Evolutionary conservation across 2,888 invertebrate genomes (phyloP).

Genomic region (Nemapogon koenigi): DNA sequence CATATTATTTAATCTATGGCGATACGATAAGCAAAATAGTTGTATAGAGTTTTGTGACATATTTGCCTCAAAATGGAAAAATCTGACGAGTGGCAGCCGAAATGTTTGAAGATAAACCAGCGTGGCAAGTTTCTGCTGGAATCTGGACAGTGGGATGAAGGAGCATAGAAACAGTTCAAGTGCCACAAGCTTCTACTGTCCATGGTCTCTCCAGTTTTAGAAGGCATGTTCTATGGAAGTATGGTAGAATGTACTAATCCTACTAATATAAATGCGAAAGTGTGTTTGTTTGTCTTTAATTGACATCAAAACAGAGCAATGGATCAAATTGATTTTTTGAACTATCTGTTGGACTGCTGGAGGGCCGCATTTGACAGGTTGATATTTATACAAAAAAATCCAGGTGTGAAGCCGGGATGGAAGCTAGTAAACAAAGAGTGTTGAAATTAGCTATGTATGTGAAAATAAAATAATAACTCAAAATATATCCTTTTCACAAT

Average conservation of each 20-base stretch:
- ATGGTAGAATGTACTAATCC: constrained; percentile 81
- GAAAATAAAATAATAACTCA: no score
- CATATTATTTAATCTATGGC: no score
- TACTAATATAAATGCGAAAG: constrained; percentile 84
- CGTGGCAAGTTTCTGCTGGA: constrained; percentile 78
- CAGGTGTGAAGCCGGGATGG: no score
- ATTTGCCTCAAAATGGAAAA: no score
- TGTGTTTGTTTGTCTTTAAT: constrained; percentile 83
- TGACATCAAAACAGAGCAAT: constrained; percentile 84
- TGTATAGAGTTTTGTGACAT: no score
- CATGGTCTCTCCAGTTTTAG: constrained; percentile 88
- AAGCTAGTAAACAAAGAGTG: no score
- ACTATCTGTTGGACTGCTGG: no score
- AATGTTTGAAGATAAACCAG: constrained; percentile 73
- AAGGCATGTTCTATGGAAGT: constrained; percentile 87
- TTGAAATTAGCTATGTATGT: no score
- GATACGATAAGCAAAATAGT: no score
- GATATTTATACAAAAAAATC: no score
- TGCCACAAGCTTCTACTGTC: constrained; percentile 84
- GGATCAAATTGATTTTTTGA: constrained; percentile 82
- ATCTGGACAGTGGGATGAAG: constrained; percentile 80
- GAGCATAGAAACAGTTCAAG: constrained; percentile 74
- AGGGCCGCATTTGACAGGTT: no score
- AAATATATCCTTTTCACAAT: no score
- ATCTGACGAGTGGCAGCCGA: constrained; percentile 79